These are phyloP conservation scores for Eubasilissa regina DNA, from an alignment of 1,140 invertebrate species.

Conservation along the genomic window DNA sequence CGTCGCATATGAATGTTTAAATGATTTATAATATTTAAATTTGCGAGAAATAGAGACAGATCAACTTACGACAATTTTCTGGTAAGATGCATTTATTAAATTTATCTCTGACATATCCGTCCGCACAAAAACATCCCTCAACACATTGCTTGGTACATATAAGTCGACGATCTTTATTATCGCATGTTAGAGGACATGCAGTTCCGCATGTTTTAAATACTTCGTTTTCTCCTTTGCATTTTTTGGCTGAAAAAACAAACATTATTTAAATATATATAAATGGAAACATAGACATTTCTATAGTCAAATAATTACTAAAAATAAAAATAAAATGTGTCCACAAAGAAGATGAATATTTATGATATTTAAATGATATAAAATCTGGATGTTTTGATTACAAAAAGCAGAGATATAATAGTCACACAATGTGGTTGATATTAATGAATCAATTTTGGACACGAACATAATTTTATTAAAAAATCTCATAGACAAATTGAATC, in stretches of 20 bases:
- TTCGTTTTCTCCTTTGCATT: conserved; percentile 25
- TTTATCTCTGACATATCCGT: background rate
- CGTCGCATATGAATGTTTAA: conserved; percentile 51
- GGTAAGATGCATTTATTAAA: background rate
- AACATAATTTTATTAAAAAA: too few species aligned
- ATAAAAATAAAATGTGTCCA: too few species aligned
- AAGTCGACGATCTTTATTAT: too few species aligned
- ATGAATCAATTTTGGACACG: too few species aligned
- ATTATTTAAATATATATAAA: background rate
- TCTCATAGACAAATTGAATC: too few species aligned
- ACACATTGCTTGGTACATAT: background rate
- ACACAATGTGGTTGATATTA: too few species aligned
- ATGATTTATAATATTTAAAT: background rate
- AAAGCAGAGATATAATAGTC: too few species aligned
- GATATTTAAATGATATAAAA: too few species aligned
- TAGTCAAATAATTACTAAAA: too few species aligned
- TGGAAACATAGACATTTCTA: background rate
- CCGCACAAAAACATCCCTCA: background rate
- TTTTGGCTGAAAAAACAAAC: background rate
- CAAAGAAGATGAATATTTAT: too few species aligned
- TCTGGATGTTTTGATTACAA: too few species aligned
- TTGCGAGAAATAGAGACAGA: background rate
- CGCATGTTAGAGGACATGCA: too few species aligned
- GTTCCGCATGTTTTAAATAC: conserved; percentile 9
- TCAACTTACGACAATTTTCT: background rate